Evolutionary conservation across 1,140 invertebrate species (phyloP).

Genomic region (Notospermus geniculatus): DNA sequence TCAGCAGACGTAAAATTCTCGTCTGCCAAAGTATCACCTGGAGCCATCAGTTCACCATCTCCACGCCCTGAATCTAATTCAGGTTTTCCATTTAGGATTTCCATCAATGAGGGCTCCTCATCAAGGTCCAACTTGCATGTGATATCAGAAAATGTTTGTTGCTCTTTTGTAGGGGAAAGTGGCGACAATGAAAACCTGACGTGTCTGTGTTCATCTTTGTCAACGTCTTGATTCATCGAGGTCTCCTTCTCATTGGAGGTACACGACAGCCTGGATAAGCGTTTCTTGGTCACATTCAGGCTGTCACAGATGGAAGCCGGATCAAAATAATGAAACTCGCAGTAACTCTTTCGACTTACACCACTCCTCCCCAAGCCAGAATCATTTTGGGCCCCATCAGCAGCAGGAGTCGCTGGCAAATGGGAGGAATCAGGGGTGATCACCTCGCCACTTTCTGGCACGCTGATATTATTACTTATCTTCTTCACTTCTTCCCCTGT

Average conservation of each 20-base stretch:
- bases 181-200: constrained; percentile 4
- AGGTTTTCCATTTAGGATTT: background rate
- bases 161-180: background rate
- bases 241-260: background rate
- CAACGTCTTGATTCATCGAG: background rate
- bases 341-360: too few species aligned
- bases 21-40: background rate
- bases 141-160: too few species aligned
- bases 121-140: background rate
- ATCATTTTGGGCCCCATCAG: too few species aligned
- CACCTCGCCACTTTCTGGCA: too few species aligned
- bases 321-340: too few species aligned
- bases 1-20: background rate
- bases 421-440: too few species aligned
- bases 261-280: background rate
- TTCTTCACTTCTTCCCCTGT: too few species aligned
- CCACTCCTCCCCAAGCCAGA: too few species aligned
- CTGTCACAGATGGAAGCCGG: background rate
- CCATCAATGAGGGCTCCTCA: background rate
- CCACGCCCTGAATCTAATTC: background rate
- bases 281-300: background rate
- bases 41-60: background rate
- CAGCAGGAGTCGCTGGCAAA: too few species aligned
- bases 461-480: too few species aligned
- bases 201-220: background rate